phyloP scores from a whole-genome alignment of 1,140 invertebrate species.

The Brachionus rotundiformis region DNA sequence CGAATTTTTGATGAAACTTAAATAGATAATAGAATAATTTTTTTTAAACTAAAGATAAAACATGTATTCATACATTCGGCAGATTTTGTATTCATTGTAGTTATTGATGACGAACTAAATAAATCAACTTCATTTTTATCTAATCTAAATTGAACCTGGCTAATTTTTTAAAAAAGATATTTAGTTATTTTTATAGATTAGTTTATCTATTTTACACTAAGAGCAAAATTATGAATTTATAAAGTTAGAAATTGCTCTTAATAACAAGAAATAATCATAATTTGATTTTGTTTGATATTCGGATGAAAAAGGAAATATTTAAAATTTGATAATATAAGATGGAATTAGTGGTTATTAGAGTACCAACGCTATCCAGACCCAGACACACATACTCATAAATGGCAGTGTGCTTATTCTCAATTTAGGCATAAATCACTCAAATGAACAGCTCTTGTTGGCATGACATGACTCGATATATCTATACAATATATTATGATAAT shows the following conservation, averaged over 20 bases:
- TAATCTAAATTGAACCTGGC: neutral
- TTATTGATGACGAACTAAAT: neutral
- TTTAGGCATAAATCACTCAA: neutral
- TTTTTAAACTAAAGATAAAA: neutral
- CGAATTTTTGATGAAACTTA: constrained; percentile 94
- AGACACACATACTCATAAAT: too few species aligned
- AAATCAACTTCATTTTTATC: neutral
- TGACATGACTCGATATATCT: constrained; percentile 3
- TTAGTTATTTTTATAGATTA: neutral
- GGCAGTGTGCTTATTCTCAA: neutral
- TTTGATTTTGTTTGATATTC: constrained; percentile 6
- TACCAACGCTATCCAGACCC: neutral
- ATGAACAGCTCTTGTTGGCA: neutral
- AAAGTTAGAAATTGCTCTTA: constrained; percentile 24
- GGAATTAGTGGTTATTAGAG: neutral
- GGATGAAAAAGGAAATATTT: neutral
- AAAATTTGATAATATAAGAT: neutral
- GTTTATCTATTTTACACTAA: neutral
- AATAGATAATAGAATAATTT: neutral
- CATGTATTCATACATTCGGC: neutral
- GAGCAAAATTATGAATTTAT: neutral
- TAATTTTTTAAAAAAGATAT: neutral
- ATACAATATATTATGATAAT: constrained; percentile 4
- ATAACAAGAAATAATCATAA: constrained; percentile 43
- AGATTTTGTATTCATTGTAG: constrained; percentile 33